phyloP scores from a whole-genome alignment of 1,140 invertebrate species.

The Chironomus striatipennis region DNA sequence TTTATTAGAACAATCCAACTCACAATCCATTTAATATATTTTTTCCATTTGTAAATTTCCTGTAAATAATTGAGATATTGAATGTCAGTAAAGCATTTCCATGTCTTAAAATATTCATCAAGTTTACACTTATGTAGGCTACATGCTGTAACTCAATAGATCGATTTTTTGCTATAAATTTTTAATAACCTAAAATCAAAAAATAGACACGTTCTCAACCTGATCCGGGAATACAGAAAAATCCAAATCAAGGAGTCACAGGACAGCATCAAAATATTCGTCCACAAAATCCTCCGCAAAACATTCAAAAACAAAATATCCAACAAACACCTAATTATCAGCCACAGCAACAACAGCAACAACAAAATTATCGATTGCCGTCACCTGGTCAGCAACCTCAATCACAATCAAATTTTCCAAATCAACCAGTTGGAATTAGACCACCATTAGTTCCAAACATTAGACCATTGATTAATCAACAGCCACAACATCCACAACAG shows the following conservation, averaged over 20 bases:
- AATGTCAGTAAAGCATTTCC: too few species aligned
- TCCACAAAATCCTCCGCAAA: slow-evolving; percentile 1
- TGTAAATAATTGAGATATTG: too few species aligned
- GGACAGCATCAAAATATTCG: background rate
- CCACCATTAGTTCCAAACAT: slow-evolving; percentile 11
- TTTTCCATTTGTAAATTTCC: too few species aligned
- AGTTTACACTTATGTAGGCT: too few species aligned
- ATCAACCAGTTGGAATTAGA: background rate
- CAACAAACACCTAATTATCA: background rate
- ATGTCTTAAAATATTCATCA: too few species aligned
- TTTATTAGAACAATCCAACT: too few species aligned
- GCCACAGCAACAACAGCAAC: background rate
- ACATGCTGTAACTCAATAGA: too few species aligned
- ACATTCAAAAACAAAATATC: background rate
- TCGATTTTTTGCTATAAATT: too few species aligned
- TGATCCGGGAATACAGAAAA: background rate
- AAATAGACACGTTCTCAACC: slow-evolving; percentile 10
- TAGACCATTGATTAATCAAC: slow-evolving; percentile 8
- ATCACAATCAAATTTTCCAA: slow-evolving; percentile 15
- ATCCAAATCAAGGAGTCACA: background rate
- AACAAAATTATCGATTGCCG: slow-evolving; percentile 15
- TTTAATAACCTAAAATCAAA: too few species aligned
- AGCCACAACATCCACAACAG: slow-evolving; percentile 21
- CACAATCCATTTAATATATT: too few species aligned
- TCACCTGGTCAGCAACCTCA: background rate